Evolutionary conservation across 2,113 vertebrate species (phyloP).

Genomic region (Larimichthys polyactis): DNA sequence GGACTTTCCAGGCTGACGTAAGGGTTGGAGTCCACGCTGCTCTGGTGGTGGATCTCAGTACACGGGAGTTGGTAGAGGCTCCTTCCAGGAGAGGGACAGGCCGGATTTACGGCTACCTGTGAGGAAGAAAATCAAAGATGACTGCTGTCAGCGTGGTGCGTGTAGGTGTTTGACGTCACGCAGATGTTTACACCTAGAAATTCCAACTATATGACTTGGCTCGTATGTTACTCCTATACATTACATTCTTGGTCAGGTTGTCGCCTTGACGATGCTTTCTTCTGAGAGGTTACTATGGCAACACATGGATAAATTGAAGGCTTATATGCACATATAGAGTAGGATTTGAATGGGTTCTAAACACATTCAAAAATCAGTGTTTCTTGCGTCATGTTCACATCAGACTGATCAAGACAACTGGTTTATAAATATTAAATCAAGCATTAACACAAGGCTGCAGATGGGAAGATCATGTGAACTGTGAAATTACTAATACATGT

Average conservation of each 20-base stretch:
- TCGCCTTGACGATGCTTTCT: constrained; percentile 7
- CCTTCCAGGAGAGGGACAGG: constrained; percentile 88
- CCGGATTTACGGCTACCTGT: constrained; percentile 87
- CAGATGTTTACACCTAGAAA: not conserved
- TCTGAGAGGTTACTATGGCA: constrained; percentile 55
- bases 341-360: constrained; percentile 35
- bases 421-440: not conserved
- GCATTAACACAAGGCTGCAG: not conserved
- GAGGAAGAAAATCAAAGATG: constrained; percentile 14
- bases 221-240: not conserved
- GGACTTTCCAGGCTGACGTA: constrained; percentile 97
- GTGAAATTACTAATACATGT: not conserved
- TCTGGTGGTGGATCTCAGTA: constrained; percentile 87
- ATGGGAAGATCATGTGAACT: not conserved
- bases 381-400: constrained; percentile 31
- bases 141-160: not conserved
- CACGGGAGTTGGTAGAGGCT: constrained; percentile 85
- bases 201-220: not conserved
- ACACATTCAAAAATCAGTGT: constrained; percentile 35
- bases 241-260: not conserved
- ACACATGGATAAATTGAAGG: constrained; percentile 19
- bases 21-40: constrained; percentile 95
- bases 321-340: constrained; percentile 1
- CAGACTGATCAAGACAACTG: not conserved
- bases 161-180: not conserved